Evolutionary conservation across 2,797 vertebrate species (phyloP), one percentile per base, ranked within the genome.

Genomic region (Paramormyrops hopkinsi): DNA sequence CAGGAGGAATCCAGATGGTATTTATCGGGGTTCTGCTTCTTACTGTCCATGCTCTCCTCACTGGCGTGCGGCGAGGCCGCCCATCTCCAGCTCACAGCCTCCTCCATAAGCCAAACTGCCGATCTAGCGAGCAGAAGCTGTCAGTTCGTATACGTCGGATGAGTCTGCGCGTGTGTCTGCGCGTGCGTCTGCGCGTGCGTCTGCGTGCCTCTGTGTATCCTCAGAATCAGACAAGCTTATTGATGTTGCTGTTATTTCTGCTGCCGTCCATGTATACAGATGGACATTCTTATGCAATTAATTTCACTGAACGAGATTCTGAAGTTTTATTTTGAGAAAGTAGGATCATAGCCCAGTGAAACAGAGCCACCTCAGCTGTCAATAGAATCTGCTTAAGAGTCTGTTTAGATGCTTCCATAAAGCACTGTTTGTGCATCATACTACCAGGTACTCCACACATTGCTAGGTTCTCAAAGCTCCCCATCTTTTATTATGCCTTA

Each of bases 341-440:
- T 37, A 33, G 65, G 65, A 69, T 33, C 25, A 33, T 19, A 79
- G 73, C 37, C 37, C 73, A 79, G 37, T 44, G 73, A 79, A 44
- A 44, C 33, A 41, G 73, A 79, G 33, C 37, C 65, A 33, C 65
- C 73, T 79, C 73, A 91, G 90, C 94, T 94, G 94, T 92, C 94
- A 51, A 93, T 92, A 92, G 93, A 87, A 90, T 37, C 90, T 92
- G 95, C 97, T 97, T 96, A 98, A 76, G 73, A 97, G 96, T 98
- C 98, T 98, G 98, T 99, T 99, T 98, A 98, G 99, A 97, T 96
- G 97, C 97, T 98, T 98, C 99, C 99, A 99, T 99, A 97, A 98
- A 99, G 99, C 98, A 99, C 95, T 79, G 97, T 98, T 97, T 99
- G 98, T 99, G 98, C 98, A 99, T 41, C 37, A 44, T 97, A 99